Evolutionary conservation across 2,888 invertebrate genomes (phyloP).

Genomic region (Andrena flavipes): DNA sequence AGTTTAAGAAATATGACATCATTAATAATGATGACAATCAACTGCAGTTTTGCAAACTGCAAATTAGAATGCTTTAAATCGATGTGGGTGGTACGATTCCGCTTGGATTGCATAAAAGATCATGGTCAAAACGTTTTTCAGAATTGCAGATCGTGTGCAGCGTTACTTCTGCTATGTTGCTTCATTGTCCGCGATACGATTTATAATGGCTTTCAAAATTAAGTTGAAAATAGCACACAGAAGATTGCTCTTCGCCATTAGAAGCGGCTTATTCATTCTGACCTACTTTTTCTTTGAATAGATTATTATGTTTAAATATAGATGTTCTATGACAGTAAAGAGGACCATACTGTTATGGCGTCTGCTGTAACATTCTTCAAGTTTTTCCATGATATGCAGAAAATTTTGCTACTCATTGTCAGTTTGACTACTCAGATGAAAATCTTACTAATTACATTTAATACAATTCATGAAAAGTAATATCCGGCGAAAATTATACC

Average conservation of each 20-base stretch:
- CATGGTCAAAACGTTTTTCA: conserved; percentile 64
- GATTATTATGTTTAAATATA: background rate
- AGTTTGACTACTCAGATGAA: background rate
- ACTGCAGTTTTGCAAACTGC: conserved; percentile 17
- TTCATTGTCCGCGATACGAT: conserved; percentile 18
- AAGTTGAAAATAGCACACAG: conserved; percentile 17
- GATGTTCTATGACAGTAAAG: background rate
- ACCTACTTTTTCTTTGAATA: background rate
- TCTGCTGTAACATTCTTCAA: background rate
- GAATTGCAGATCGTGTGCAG: conserved; percentile 41
- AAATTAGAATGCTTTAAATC: conserved; percentile 29
- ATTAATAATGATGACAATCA: background rate
- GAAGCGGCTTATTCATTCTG: background rate
- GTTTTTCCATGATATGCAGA: background rate
- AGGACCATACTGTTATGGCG: background rate
- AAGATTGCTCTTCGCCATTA: background rate
- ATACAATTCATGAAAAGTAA: background rate
- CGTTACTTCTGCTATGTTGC: conserved; percentile 47
- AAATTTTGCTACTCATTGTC: background rate
- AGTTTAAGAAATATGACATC: too few species aligned
- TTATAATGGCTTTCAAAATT: conserved; percentile 26
- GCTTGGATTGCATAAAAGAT: conserved; percentile 52
- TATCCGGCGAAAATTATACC: background rate
- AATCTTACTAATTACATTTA: background rate
- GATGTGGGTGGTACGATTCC: conserved; percentile 44